phyloP scores from a whole-genome alignment of 2,888 invertebrate genomes.

The Nipponacmea schrenckii region DNA sequence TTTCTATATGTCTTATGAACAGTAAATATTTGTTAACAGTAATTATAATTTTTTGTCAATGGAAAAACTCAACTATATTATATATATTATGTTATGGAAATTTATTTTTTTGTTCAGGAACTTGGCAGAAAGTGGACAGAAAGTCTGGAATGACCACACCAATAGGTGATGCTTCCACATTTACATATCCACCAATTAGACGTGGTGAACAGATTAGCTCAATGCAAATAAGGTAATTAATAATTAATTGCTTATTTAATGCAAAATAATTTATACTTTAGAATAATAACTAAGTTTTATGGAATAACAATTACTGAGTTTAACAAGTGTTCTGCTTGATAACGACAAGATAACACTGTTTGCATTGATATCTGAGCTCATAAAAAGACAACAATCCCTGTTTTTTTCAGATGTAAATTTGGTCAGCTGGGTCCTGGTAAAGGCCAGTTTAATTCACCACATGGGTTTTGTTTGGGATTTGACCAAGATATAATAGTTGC shows the following conservation, averaged over 20 bases:
- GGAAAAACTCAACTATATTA: too few species aligned
- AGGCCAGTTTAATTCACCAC: constrained; percentile 95
- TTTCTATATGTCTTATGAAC: too few species aligned
- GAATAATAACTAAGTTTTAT: too few species aligned
- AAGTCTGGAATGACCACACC: too few species aligned
- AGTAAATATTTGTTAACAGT: too few species aligned
- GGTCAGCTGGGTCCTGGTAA: constrained; percentile 92
- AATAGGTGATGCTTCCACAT: background rate
- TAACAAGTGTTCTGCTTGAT: background rate
- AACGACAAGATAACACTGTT: too few species aligned
- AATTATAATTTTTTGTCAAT: too few species aligned
- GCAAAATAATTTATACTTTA: background rate
- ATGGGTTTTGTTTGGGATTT: constrained; percentile 93
- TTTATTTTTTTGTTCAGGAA: too few species aligned
- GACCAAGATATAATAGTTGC: constrained; percentile 97
- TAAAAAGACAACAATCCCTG: background rate
- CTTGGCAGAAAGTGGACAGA: too few species aligned
- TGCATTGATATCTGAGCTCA: background rate
- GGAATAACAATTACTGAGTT: background rate
- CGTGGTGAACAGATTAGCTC: constrained; percentile 65
- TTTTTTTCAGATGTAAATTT: constrained; percentile 79
- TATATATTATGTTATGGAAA: too few species aligned
- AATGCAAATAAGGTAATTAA: constrained; percentile 68
- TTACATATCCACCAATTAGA: constrained; percentile 48
- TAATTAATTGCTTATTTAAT: background rate